Conservation (phyloP, 30 jellyfish, hydroid and myxozoan genomes). For the Hydra vulgaris region DNA sequence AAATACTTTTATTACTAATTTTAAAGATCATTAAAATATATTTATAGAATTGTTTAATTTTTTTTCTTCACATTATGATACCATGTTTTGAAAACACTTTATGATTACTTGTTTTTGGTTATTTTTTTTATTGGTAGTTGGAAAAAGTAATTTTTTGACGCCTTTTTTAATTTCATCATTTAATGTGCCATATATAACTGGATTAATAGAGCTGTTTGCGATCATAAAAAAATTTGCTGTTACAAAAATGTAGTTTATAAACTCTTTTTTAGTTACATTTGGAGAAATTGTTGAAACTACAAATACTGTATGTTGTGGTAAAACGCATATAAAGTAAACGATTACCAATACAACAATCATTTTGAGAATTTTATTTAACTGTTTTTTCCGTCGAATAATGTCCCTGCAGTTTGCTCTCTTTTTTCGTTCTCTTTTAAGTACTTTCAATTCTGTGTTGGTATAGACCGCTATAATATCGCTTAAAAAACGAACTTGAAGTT, state of each 20-base stretch:
- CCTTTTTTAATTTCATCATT: constrained; percentile 72
- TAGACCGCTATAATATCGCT: not conserved
- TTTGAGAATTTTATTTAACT: constrained; percentile 36
- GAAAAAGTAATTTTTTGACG: not conserved
- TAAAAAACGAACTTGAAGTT: not conserved
- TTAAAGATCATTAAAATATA: too few species aligned
- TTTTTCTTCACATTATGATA: too few species aligned
- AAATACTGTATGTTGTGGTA: constrained; percentile 80
- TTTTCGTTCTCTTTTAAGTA: not conserved
- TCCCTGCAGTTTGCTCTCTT: not conserved
- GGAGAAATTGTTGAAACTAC: constrained; percentile 54
- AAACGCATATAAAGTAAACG: constrained; percentile 60
- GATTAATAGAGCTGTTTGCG: constrained; percentile 67
- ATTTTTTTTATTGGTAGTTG: not conserved
- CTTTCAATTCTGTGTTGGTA: not conserved
- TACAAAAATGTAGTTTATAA: constrained; percentile 37
- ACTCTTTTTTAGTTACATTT: constrained; percentile 21
- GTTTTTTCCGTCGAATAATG: constrained; percentile 38
- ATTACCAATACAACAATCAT: constrained; percentile 51
- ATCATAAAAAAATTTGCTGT: constrained; percentile 50
- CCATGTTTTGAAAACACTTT: too few species aligned
- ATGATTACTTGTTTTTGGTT: too few species aligned
- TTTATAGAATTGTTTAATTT: too few species aligned
- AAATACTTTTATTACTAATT: too few species aligned
- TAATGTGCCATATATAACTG: constrained; percentile 79